These are phyloP conservation scores for Idaea aversata DNA, from an alignment of 2,888 invertebrate genomes.

Conservation along the genomic window DNA sequence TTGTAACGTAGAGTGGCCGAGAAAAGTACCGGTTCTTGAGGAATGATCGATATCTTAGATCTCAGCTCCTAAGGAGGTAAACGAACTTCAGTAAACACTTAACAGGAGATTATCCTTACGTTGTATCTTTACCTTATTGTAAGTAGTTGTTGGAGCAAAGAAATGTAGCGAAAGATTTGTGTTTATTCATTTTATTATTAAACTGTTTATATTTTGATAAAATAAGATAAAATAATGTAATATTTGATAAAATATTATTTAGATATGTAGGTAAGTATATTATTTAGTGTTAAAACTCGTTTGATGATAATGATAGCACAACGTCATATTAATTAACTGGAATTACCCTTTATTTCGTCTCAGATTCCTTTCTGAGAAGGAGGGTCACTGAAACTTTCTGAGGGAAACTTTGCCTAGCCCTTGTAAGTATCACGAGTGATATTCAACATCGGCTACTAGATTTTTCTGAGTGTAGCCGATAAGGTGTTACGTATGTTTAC, in stretches of 20 bases:
- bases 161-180: not conserved
- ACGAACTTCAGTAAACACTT: constrained; percentile 10
- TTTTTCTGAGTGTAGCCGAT: not conserved
- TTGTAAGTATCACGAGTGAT: no score
- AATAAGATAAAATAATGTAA: no score
- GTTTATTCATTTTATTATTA: not conserved
- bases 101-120: not conserved
- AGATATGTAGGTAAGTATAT: not conserved
- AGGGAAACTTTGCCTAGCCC: no score
- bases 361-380: no score
- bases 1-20: constrained; percentile 85
- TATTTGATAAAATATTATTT: not conserved
- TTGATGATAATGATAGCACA: not conserved
- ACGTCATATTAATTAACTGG: not conserved
- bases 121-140: not conserved
- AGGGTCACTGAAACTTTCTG: no score
- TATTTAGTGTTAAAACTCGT: not conserved
- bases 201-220: not conserved
- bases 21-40: constrained; percentile 84
- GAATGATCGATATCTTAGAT: constrained; percentile 86
- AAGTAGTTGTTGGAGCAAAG: not conserved
- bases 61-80: constrained; percentile 72
- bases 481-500: not conserved
- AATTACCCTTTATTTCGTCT: no score
- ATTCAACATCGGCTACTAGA: no score